These are phyloP conservation scores for Lepus americanus DNA, from an alignment of 2,113 vertebrate genomes.

Conservation along the genomic window DNA sequence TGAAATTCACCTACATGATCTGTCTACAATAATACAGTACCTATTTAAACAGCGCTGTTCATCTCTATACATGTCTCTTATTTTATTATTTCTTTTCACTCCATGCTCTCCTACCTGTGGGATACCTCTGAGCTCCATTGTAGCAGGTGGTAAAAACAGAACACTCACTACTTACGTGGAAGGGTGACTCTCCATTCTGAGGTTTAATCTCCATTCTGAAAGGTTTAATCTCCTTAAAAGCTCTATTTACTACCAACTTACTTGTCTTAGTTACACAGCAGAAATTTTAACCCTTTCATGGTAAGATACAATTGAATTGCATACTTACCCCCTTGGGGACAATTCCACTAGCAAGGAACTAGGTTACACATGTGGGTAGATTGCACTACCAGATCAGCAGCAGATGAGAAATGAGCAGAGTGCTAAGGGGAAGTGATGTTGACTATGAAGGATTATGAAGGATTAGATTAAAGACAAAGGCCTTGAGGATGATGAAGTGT, in stretches of 20 bases:
- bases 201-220: not conserved
- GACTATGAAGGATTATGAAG: not conserved
- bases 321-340: slow-evolving; percentile 6
- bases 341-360: not conserved
- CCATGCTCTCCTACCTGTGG: not conserved
- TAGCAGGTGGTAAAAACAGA: slow-evolving; percentile 13
- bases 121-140: not conserved
- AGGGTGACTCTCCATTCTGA: not conserved
- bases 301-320: slow-evolving; percentile 40
- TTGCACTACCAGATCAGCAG: not conserved
- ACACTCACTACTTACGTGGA: not conserved
- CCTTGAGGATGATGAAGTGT: not conserved
- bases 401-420: not conserved
- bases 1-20: not conserved
- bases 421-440: not conserved
- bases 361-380: not conserved
- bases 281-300: not conserved
- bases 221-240: not conserved
- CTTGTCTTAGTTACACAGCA: not conserved
- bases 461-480: not conserved
- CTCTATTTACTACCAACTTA: not conserved
- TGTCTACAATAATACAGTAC: not conserved
- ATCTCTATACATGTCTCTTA: not conserved
- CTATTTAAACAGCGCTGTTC: not conserved
- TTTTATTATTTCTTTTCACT: not conserved